These are phyloP conservation scores for Drosophila infuscata DNA, from an alignment of 2,888 invertebrate genomes.

Conservation along the genomic window DNA sequence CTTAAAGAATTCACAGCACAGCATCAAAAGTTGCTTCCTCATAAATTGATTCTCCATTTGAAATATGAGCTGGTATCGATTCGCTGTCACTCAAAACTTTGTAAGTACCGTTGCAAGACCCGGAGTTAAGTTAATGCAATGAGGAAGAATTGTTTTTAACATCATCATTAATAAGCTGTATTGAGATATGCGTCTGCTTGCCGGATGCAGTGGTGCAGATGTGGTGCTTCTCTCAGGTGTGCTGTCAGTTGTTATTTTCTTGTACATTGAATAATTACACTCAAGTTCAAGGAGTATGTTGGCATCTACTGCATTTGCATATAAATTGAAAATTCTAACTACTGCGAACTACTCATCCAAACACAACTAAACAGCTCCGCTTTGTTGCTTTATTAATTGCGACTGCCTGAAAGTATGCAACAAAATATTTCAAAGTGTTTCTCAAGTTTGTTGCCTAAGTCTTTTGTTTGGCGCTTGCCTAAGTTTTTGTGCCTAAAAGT, in stretches of 20 bases:
- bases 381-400: background rate
- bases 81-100: conserved; percentile 18
- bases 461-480: conserved; percentile 31
- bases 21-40: background rate
- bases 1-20: background rate
- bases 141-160: conserved; percentile 64
- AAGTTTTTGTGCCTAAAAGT: conserved; percentile 33
- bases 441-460: conserved; percentile 61
- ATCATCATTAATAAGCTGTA: conserved; percentile 36
- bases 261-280: conserved; percentile 56
- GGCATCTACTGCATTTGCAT: conserved; percentile 59
- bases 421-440: rapidly evolving
- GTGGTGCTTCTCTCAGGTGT: conserved; percentile 9
- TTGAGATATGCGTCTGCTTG: conserved; percentile 49
- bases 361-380: background rate
- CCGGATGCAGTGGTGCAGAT: conserved; percentile 58
- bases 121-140: conserved; percentile 50
- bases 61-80: conserved; percentile 12
- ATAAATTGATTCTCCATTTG: conserved; percentile 7
- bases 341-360: conserved; percentile 4
- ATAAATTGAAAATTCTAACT: conserved; percentile 59
- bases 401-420: conserved; percentile 43
- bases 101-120: conserved; percentile 14
- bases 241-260: conserved; percentile 39
- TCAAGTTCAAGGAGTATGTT: conserved; percentile 44